Conservation (phyloP, 2,888 invertebrate genomes). For the Lissocephala sabroskyi region DNA sequence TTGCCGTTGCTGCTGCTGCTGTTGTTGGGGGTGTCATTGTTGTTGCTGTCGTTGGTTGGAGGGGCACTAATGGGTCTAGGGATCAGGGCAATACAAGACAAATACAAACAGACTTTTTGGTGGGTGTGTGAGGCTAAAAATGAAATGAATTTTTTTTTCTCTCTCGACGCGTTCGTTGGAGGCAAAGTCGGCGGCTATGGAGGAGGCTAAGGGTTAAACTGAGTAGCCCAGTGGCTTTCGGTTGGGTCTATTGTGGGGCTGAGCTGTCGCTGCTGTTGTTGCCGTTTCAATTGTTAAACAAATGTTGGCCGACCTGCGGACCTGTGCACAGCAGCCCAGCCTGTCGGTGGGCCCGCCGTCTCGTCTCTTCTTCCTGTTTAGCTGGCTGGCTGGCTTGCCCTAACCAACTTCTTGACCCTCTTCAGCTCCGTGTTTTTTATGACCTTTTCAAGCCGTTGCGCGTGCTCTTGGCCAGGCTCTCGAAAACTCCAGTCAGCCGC, state of each 20-base stretch:
- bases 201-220: too few species aligned
- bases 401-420: too few species aligned
- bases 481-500: too few species aligned
- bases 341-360: neutral
- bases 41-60: slow-evolving; percentile 9
- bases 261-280: slow-evolving; percentile 27
- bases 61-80: slow-evolving; percentile 60
- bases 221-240: neutral
- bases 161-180: slow-evolving; percentile 1
- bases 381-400: neutral
- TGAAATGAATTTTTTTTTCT: slow-evolving; percentile 5
- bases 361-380: too few species aligned
- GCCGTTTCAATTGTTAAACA: slow-evolving; percentile 56
- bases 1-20: slow-evolving; percentile 10
- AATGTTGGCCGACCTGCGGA: slow-evolving; percentile 29
- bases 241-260: slow-evolving; percentile 11
- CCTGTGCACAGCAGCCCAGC: neutral
- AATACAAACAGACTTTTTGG: slow-evolving; percentile 51
- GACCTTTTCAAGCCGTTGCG: neutral
- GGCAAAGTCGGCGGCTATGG: too few species aligned
- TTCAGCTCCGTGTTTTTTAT: neutral
- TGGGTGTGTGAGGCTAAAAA: neutral
- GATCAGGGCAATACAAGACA: slow-evolving; percentile 57
- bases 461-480: neutral
- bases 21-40: slow-evolving; percentile 16